Evolutionary conservation across 2,797 vertebrate genomes (phyloP).

Genomic region (Eurystomus glaucurus): DNA sequence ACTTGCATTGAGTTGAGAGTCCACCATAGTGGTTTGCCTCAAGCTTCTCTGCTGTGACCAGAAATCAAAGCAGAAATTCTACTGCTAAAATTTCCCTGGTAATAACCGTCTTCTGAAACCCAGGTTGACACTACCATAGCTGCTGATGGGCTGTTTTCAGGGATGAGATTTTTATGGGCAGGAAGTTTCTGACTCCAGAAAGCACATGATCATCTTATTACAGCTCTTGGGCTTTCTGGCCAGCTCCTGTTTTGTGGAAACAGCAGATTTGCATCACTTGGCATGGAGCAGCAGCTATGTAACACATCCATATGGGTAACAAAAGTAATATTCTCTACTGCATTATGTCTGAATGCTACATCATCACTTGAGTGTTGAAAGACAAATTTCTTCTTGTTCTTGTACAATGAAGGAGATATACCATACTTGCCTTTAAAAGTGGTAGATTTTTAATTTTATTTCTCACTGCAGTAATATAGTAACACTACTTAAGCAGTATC

Average conservation of each 20-base stretch:
- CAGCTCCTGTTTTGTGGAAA: not conserved
- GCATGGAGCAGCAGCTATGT: not conserved
- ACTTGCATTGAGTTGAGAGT: not conserved
- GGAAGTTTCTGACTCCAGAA: not conserved
- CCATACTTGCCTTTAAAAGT: not conserved
- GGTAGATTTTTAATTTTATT: not conserved
- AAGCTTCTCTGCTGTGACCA: not conserved
- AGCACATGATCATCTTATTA: not conserved
- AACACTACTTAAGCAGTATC: not conserved
- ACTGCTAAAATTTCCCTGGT: not conserved
- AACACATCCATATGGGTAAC: not conserved
- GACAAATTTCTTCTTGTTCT: not conserved
- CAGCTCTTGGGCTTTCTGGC: not conserved
- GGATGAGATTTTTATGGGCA: not conserved
- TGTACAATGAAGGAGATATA: not conserved
- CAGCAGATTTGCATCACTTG: not conserved
- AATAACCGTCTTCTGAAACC: not conserved
- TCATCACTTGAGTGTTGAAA: not conserved
- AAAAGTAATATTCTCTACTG: not conserved
- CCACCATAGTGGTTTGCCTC: not conserved
- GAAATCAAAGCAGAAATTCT: not conserved
- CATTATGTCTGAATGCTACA: not conserved
- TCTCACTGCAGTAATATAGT: not conserved
- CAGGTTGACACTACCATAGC: not conserved
- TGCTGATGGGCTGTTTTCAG: not conserved